phyloP scores from a whole-genome alignment of 2,113 vertebrate genomes.

The Sapayoa aenigma region DNA sequence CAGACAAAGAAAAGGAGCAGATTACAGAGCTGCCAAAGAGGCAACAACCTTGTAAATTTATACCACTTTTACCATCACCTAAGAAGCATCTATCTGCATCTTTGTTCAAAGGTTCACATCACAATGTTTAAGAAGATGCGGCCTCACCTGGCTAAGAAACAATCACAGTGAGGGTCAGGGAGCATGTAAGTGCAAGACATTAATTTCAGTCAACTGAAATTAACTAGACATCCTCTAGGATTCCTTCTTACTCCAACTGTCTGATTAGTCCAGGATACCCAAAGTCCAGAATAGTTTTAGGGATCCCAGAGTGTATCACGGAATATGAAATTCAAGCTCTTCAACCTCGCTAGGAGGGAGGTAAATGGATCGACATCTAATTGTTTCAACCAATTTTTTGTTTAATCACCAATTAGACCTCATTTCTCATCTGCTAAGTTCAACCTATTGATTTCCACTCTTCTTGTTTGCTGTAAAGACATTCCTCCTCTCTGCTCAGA shows the following conservation, averaged over 20 bases:
- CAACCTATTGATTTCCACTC: background rate
- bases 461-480: background rate
- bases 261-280: background rate
- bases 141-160: background rate
- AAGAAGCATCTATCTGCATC: background rate
- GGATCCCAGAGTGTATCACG: background rate
- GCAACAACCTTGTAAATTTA: background rate
- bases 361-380: background rate
- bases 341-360: background rate
- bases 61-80: background rate
- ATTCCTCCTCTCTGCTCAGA: background rate
- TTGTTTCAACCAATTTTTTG: background rate
- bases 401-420: slow-evolving; percentile 47
- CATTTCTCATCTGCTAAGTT: slow-evolving; percentile 37
- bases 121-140: background rate
- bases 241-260: background rate
- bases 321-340: background rate
- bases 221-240: background rate
- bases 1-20: background rate
- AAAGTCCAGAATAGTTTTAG: background rate
- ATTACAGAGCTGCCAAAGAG: background rate
- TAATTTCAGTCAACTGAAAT: background rate
- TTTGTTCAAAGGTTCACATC: background rate
- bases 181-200: background rate
- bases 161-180: fast-evolving